Conservation (phyloP, 2,888 invertebrate species). For the Aquatica leii region DNA sequence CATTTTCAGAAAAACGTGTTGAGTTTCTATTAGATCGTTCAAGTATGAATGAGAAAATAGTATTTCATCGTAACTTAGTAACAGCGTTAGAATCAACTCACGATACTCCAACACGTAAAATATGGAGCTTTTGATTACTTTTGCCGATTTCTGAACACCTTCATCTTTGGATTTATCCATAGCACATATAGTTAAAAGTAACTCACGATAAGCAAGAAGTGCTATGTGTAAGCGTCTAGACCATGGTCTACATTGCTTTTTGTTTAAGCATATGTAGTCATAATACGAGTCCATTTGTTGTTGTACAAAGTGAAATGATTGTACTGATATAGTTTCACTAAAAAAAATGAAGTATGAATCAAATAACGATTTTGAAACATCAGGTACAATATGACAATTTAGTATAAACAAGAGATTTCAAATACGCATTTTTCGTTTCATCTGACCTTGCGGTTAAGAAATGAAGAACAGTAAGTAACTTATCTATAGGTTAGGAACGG, state of each 20-base stretch:
- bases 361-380: constrained; percentile 12
- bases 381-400: no score
- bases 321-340: constrained; percentile 92
- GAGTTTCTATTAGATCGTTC: constrained; percentile 87
- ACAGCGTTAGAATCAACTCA: constrained; percentile 83
- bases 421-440: no score
- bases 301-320: constrained; percentile 94
- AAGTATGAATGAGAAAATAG: constrained; percentile 87
- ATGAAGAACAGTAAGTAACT: no score
- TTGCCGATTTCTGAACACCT: constrained; percentile 79
- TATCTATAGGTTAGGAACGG: no score
- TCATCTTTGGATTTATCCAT: constrained; percentile 82
- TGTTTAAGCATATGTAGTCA: constrained; percentile 86
- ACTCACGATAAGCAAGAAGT: constrained; percentile 80
- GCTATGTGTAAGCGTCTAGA: constrained; percentile 86
- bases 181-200: constrained; percentile 80
- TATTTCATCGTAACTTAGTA: constrained; percentile 83
- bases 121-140: constrained; percentile 88
- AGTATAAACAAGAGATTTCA: no score
- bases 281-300: constrained; percentile 87
- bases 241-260: constrained; percentile 85
- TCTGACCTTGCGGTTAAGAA: no score
- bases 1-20: constrained; percentile 91
- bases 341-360: constrained; percentile 50
- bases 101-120: constrained; percentile 95